Conservation (phyloP, 2,113 vertebrate genomes). For the Alectura lathami region DNA sequence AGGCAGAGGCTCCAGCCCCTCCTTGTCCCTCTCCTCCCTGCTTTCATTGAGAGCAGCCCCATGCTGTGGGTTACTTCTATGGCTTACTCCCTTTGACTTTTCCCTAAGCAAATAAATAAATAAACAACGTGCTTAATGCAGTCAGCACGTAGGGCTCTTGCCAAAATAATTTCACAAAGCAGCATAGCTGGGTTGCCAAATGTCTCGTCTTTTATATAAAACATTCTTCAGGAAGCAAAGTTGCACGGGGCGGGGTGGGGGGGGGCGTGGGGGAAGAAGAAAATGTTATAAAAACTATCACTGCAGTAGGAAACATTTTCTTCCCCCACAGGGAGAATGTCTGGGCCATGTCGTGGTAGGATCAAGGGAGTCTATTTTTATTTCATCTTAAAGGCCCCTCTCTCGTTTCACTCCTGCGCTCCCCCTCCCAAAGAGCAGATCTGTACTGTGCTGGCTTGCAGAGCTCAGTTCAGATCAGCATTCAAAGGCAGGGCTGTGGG, state of each 20-base stretch:
- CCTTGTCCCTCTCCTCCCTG: neutral
- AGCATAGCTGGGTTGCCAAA: conserved; percentile 58
- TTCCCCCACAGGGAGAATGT: conserved; percentile 38
- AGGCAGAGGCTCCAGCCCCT: neutral
- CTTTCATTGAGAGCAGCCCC: neutral
- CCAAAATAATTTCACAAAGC: conserved; percentile 68
- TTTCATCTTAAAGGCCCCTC: conserved; percentile 35
- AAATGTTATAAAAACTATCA: conserved; percentile 47
- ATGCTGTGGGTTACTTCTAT: neutral
- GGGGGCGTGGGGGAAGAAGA: neutral
- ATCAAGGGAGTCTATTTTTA: conserved; percentile 49
- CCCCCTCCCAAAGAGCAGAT: neutral
- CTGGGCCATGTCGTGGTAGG: conserved; percentile 27
- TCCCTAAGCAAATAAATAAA: conserved; percentile 34
- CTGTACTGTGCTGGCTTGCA: neutral
- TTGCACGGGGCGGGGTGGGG: neutral
- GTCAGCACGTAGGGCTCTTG: conserved; percentile 53
- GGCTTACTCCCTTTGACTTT: neutral
- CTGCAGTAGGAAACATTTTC: conserved; percentile 42
- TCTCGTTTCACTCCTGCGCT: neutral
- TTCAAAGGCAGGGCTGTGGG: neutral
- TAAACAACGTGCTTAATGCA: conserved; percentile 46
- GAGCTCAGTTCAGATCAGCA: neutral
- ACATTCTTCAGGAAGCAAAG: conserved; percentile 63
- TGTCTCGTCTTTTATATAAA: conserved; percentile 67